A percentile compares a stretch with the other conserved stretches of the same genome.
Conservation (phyloP, 1,140 invertebrate species). For the Plodia interpunctella region DNA sequence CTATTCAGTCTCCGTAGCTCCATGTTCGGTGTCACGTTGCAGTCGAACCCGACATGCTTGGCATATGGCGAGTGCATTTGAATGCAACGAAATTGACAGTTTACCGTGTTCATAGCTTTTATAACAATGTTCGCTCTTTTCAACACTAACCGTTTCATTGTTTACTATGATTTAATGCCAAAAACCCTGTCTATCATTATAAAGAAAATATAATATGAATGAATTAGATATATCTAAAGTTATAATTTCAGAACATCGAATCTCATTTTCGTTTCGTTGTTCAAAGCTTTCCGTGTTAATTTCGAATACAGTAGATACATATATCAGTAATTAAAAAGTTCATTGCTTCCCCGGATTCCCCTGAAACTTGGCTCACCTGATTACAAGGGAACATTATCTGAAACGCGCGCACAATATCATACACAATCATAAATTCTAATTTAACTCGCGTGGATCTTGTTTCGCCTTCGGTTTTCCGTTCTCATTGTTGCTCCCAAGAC, state of each 20-base stretch:
- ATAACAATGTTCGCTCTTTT: slow-evolving; percentile 14
- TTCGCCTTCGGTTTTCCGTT: slow-evolving; percentile 55
- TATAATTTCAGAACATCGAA: neutral
- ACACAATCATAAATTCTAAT: slow-evolving; percentile 77
- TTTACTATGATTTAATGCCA: too few relatives aligned
- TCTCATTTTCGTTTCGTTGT: neutral
- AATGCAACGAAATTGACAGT: slow-evolving; percentile 59
- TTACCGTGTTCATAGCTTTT: slow-evolving; percentile 41
- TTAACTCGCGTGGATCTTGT: slow-evolving; percentile 67
- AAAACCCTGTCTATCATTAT: too few relatives aligned
- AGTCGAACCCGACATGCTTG: slow-evolving; percentile 51
- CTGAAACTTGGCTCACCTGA: slow-evolving; percentile 33
- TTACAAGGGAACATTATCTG: slow-evolving; percentile 41
- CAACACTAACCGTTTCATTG: too few relatives aligned
- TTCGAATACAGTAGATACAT: slow-evolving; percentile 19
- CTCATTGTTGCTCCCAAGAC: slow-evolving; percentile 71
- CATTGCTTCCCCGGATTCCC: slow-evolving; percentile 29
- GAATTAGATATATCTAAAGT: too few relatives aligned
- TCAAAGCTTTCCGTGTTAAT: slow-evolving; percentile 12
- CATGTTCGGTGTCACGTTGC: slow-evolving; percentile 52
- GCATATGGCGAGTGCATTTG: slow-evolving; percentile 59
- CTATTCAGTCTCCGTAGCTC: slow-evolving; percentile 10
- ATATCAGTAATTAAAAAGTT: slow-evolving; percentile 37
- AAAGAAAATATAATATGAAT: too few relatives aligned
- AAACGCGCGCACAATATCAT: slow-evolving; percentile 70